Evolutionary conservation across 2,888 invertebrate genomes (phyloP).

Genomic region (Nemotelus pantherinus): DNA sequence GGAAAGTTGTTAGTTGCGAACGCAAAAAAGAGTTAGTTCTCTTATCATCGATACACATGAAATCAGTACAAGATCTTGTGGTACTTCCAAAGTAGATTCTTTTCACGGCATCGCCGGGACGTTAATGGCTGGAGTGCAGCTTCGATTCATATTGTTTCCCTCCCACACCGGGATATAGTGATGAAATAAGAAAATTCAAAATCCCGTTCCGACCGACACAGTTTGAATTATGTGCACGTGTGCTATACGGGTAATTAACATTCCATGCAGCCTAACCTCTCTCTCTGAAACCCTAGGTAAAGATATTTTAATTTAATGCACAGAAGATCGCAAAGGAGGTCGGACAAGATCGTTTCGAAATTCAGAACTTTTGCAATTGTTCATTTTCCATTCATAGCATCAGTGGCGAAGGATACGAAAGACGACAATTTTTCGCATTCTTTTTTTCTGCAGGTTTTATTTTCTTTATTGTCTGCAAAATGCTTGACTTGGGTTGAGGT

Average conservation of each 20-base stretch:
- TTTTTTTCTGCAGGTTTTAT: background rate
- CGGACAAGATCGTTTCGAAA: background rate
- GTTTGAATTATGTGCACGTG: conserved; percentile 38
- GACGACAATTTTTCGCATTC: too few relatives aligned
- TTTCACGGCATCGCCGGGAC: too few relatives aligned
- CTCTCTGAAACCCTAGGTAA: background rate
- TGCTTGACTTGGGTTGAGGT: background rate
- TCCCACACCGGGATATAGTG: background rate
- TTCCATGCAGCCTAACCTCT: conserved; percentile 26
- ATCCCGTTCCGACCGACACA: background rate
- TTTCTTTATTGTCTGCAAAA: background rate
- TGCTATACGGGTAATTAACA: conserved; percentile 38
- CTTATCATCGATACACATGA: conserved; percentile 28
- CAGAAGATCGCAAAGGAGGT: conserved; percentile 7
- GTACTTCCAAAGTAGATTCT: conserved; percentile 20
- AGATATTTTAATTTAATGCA: conserved; percentile 39
- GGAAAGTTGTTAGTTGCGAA: conserved; percentile 41
- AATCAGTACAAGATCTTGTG: conserved; percentile 29
- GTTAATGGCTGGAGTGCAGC: too few relatives aligned
- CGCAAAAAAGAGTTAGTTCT: background rate
- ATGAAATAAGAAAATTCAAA: background rate
- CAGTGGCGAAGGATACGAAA: too few relatives aligned
- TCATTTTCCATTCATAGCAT: too few relatives aligned
- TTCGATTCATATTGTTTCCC: background rate
- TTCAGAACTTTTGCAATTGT: conserved; percentile 20